Evolutionary conservation across 2,888 invertebrate species (phyloP), one percentile per base, ranked within the genome.

Genomic region (Laothoe populi): DNA sequence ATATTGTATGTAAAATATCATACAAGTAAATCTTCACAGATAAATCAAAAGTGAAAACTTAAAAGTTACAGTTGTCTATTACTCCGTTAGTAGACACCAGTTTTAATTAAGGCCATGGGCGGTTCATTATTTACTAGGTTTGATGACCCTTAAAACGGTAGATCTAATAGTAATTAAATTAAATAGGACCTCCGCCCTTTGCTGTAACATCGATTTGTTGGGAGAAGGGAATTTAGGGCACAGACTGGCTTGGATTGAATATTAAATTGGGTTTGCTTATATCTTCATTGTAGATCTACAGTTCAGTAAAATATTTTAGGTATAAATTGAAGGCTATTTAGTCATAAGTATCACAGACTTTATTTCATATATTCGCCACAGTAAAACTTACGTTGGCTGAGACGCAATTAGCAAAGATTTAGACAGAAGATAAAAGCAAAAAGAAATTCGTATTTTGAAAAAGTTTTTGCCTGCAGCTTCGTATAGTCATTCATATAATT

Each of bases 131-230:
- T 48, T 21, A 45, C 35, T 45, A 38, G 46, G 19, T 57, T 53
- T 24, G 21, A 24, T 10, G 44, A 38, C 45, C 57, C 8, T 21
- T 57, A 38, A 62, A 44, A n/a, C 19, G 53, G 57, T 16, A 40
- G 49, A 48, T 38, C 11, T 16, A 53, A 35, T 59, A 35, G 42
- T 62, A 63, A 70, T 46, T 67, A 49, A 60, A 62, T 44, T 57
- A 60, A 53, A 62, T 65, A 44, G 45, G 23, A 57, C 45, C 60
- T 65, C 60, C 67, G 31, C 58, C 44, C n/a, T 59, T 26, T 16
- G 38, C 24, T 4, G 4, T 44, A 44, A 16, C 44, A 44, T 31
- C 35, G 53, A 19, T 35, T 11, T 19, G 19, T 16, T 8, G 7
- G 16, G 35, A 16, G 3, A 53, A 53, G 31, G 31, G 19, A 49